phyloP scores from a whole-genome alignment of 2,113 vertebrate genomes.

The Trogon melanurus region DNA sequence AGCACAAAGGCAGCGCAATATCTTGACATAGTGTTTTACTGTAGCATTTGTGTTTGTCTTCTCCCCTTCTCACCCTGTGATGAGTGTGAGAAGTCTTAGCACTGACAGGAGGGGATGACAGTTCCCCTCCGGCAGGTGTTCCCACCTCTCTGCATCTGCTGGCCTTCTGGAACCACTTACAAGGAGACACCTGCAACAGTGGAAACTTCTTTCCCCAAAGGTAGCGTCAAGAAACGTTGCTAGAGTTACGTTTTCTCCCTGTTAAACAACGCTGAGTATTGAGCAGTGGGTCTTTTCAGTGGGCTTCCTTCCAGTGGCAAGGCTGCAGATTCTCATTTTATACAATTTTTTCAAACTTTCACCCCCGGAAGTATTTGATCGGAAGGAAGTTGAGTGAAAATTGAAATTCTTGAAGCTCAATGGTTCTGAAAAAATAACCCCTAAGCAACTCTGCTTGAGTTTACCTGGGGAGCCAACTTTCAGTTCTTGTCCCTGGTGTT shows the following conservation, averaged over 20 bases:
- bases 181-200: background rate
- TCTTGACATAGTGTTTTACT: background rate
- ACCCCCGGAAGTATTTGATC: background rate
- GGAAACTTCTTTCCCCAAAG: constrained; percentile 27
- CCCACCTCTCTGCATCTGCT: background rate
- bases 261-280: constrained; percentile 18
- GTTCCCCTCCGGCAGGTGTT: background rate
- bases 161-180: background rate
- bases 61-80: background rate
- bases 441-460: background rate
- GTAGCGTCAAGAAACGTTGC: background rate
- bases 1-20: background rate
- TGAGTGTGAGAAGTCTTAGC: background rate
- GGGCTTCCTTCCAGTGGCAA: background rate
- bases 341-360: background rate
- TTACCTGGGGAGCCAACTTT: background rate
- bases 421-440: background rate
- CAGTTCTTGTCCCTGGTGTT: background rate
- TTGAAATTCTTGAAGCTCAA: background rate
- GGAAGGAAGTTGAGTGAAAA: background rate
- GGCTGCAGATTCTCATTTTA: background rate
- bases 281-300: background rate
- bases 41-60: background rate
- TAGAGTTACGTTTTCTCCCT: constrained; percentile 41
- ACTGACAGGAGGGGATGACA: background rate